Evolutionary conservation across 1,140 invertebrate species (phyloP).

Genomic region (Hyles euphorbiae): DNA sequence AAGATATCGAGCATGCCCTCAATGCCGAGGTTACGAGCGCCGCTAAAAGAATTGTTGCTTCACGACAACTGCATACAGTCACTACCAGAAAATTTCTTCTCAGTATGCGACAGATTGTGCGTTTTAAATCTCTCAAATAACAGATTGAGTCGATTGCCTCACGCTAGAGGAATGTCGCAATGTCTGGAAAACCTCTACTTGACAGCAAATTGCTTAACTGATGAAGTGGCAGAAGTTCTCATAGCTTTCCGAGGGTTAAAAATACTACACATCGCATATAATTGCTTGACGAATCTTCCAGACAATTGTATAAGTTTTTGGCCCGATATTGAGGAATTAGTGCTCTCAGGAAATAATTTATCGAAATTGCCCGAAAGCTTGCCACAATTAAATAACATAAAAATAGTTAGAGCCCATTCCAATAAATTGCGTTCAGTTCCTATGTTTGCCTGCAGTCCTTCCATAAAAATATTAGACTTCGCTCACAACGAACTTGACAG

Average conservation of each 20-base stretch:
- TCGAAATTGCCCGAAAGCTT: slow-evolving; percentile 86
- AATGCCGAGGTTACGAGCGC: slow-evolving; percentile 79
- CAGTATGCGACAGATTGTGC: slow-evolving; percentile 81
- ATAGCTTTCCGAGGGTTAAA: slow-evolving; percentile 80
- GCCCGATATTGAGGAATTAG: slow-evolving; percentile 87
- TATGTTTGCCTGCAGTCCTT: slow-evolving; percentile 82
- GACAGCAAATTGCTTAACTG: slow-evolving; percentile 86
- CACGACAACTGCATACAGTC: slow-evolving; percentile 86
- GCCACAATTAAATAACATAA: slow-evolving; percentile 81
- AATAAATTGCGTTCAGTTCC: slow-evolving; percentile 86
- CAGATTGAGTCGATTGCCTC: slow-evolving; percentile 80
- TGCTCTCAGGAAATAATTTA: slow-evolving; percentile 88
- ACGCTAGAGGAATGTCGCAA: slow-evolving; percentile 75
- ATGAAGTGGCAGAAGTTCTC: slow-evolving; percentile 82
- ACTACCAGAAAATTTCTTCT: slow-evolving; percentile 85
- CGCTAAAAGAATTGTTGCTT: slow-evolving; percentile 82
- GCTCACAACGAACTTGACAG: slow-evolving; percentile 89
- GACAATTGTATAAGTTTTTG: slow-evolving; percentile 85
- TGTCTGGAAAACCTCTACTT: slow-evolving; percentile 84
- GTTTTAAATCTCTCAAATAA: slow-evolving; percentile 88
- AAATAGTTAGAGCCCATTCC: slow-evolving; percentile 87
- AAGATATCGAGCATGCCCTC: slow-evolving; percentile 82
- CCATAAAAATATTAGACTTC: slow-evolving; percentile 87
- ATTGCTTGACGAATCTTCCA: slow-evolving; percentile 83
- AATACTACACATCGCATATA: slow-evolving; percentile 86